Conservation (phyloP, 2,113 vertebrate genomes). For the Halcyon senegalensis region DNA sequence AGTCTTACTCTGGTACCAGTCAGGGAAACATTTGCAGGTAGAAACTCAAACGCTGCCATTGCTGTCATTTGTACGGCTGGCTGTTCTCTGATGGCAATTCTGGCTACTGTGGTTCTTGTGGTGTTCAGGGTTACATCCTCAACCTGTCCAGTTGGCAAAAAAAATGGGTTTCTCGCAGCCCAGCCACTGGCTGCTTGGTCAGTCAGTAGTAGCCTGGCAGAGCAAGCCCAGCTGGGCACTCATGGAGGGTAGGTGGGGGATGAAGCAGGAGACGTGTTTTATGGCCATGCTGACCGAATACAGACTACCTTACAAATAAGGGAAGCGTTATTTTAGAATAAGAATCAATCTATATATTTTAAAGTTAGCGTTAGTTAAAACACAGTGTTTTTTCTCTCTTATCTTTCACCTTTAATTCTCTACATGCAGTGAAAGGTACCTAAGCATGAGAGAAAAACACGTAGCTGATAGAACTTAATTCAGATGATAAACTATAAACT, state of each 20-base stretch:
- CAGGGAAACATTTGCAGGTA: neutral
- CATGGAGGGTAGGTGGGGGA: fast-evolving
- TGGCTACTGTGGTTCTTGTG: neutral
- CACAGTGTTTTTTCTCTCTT: neutral
- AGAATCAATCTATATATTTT: neutral
- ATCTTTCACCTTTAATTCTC: neutral
- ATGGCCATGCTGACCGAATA: neutral
- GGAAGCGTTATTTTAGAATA: neutral
- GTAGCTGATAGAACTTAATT: neutral
- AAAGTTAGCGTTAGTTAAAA: neutral
- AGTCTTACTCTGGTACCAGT: neutral
- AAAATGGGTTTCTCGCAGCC: neutral
- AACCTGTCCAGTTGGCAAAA: neutral
- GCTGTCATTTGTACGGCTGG: neutral
- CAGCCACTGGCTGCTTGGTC: neutral
- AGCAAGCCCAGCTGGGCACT: neutral
- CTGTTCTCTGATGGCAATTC: neutral
- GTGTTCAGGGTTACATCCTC: neutral
- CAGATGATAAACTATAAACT: neutral
- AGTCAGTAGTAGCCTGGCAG: neutral
- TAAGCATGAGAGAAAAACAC: neutral
- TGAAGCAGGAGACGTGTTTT: neutral
- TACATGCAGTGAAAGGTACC: neutral
- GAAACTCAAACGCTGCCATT: neutral
- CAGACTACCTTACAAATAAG: neutral